Evolutionary conservation across 2,797 vertebrate genomes (phyloP).

Genomic region (Poecilia gillii): DNA sequence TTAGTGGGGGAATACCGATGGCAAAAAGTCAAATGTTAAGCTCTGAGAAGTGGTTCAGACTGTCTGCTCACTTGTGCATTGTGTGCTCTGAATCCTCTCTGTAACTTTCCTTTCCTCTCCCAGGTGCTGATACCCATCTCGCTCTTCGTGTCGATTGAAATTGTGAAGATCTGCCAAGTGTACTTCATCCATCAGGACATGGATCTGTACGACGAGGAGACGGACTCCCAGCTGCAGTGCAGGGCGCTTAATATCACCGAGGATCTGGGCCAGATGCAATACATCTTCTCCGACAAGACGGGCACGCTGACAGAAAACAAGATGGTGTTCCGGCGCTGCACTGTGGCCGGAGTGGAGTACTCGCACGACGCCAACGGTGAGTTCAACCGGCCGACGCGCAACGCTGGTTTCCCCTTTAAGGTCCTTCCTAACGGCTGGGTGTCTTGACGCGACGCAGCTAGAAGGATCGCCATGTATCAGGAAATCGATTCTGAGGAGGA

Average conservation of each 20-base stretch:
- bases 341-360: constrained; percentile 94
- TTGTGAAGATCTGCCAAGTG: constrained; percentile 97
- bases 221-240: constrained; percentile 93
- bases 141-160: constrained; percentile 98
- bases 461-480: constrained; percentile 93
- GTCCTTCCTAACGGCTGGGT: constrained; percentile 1
- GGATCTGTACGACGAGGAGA: constrained; percentile 95
- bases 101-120: constrained; percentile 25
- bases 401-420: constrained; percentile 12
- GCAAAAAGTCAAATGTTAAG: not conserved
- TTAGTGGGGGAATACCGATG: too few species aligned
- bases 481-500: constrained; percentile 95
- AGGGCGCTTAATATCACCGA: constrained; percentile 97
- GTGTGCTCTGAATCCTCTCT: not conserved
- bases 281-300: constrained; percentile 98
- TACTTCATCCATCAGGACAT: constrained; percentile 96
- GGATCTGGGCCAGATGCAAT: constrained; percentile 97
- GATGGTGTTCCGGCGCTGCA: constrained; percentile 98
- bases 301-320: constrained; percentile 98
- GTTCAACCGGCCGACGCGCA: constrained; percentile 29
- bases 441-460: constrained; percentile 76
- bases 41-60: not conserved
- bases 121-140: constrained; percentile 98
- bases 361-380: constrained; percentile 96
- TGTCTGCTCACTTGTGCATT: not conserved